Evolutionary conservation across 2,113 vertebrate species (phyloP), one percentile per base, ranked within the genome.

Genomic region (Hyla sarda): DNA sequence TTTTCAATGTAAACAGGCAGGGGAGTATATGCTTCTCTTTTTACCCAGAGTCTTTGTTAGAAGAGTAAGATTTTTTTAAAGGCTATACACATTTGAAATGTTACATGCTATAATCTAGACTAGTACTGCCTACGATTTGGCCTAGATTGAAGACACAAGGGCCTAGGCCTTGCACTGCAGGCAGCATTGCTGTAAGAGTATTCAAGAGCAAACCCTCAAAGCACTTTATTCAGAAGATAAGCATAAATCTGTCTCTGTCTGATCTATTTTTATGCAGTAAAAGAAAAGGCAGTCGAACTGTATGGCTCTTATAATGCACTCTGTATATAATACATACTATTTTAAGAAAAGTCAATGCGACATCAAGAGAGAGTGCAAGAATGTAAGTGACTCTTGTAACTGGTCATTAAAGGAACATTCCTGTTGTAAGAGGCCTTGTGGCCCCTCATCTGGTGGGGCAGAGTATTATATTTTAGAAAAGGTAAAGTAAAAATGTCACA

Each of bases 321-420:
- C 9, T 50, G 45, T 30, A 73, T 45, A 30, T 47, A 76, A 76
- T 50, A 76, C 50, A 76, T 30, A 50, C 23, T 25, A 54, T 80
- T 80, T 80, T 34, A 62, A 45, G 77, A 41, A 60, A 80, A 80
- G 6, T 21, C 48, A 23, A 80, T 80, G 77, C 45, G 62, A 80
- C 13, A 45, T 19, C 14, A 23, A 62, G 37, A 78, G 48, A 78
- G 50, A 80, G 54, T 41, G 56, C 56, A 62, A 80, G 77, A 62
- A 60, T 62, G 54, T 80, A 80, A 80, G 77, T 80, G 77, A 80
- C 54, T 80, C 77, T 80, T 80, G 77, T 62, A 23, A 37, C 1
- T 13, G 77, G 56, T 34, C 77, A 60, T 80, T 34, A 80, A 80
- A 80, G 56, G 34, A 25, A n/a, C 77, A 80, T 80, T 80, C 54